Conservation (phyloP, 2,888 invertebrate genomes). For the Poecilus cupreus region DNA sequence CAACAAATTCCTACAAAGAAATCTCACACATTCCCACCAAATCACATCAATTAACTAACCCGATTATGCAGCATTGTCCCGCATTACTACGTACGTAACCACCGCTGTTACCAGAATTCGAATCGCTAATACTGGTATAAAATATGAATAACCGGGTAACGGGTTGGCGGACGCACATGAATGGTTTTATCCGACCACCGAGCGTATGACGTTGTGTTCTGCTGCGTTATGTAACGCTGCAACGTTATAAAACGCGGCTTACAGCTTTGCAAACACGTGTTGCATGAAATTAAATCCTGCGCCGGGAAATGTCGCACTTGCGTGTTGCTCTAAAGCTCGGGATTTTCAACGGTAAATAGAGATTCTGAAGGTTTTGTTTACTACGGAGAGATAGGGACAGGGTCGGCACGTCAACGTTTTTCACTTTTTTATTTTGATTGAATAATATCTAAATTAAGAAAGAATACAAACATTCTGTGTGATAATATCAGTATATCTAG, state of each 20-base stretch:
- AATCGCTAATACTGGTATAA: neutral
- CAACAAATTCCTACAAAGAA: no score
- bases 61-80: neutral
- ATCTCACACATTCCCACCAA: neutral
- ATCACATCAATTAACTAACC: no score
- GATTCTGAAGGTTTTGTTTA: neutral
- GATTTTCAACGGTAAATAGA: neutral
- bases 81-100: neutral
- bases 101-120: neutral
- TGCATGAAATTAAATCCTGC: conserved; percentile 24
- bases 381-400: neutral
- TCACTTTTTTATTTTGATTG: no score
- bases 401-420: no score
- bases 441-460: no score
- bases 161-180: conserved; percentile 6
- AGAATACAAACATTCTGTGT: no score
- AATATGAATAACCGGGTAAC: conserved; percentile 19
- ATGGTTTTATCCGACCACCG: conserved; percentile 12
- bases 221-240: neutral
- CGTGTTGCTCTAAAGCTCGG: neutral
- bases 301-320: conserved; percentile 1
- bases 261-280: conserved; percentile 20
- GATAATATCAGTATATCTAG: no score
- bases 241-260: conserved; percentile 10
- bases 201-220: neutral